These are phyloP conservation scores for Corythoichthys intestinalis DNA, from an alignment of 2,113 vertebrate genomes.

Conservation along the genomic window DNA sequence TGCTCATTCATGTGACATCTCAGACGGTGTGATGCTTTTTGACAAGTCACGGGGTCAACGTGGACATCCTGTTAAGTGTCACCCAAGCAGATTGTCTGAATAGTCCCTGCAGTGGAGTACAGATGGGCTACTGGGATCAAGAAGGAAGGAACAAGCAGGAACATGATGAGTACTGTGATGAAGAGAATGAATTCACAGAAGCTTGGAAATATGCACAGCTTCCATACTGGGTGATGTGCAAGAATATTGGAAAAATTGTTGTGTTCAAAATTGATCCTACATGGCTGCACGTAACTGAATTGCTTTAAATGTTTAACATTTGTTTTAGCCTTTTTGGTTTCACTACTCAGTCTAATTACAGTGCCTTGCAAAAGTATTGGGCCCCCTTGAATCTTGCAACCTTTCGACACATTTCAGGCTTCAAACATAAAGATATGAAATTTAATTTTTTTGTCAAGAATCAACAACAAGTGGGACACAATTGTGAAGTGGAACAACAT, in stretches of 20 bases:
- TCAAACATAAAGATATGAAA: no score
- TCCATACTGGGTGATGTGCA: conserved; percentile 27
- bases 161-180: conserved; percentile 7
- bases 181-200: conserved; percentile 31
- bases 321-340: not conserved
- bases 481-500: no score
- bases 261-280: conserved; percentile 6
- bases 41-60: conserved; percentile 49
- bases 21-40: conserved; percentile 47
- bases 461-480: no score
- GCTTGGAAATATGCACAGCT: conserved; percentile 37
- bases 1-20: conserved; percentile 58
- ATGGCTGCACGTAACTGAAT: conserved; percentile 12
- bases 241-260: conserved; percentile 11
- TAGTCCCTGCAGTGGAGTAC: conserved; percentile 30
- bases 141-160: conserved; percentile 1
- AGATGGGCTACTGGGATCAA: conserved; percentile 32
- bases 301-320: conserved; percentile 15
- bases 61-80: conserved; percentile 60
- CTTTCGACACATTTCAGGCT: no score
- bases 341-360: conserved; percentile 15
- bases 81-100: conserved; percentile 49
- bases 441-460: no score
- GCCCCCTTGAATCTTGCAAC: not conserved
- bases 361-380: conserved; percentile 16